phyloP scores from a whole-genome alignment of 53 echinoderm and acorn worm species.

The Patiria pectinifera region DNA sequence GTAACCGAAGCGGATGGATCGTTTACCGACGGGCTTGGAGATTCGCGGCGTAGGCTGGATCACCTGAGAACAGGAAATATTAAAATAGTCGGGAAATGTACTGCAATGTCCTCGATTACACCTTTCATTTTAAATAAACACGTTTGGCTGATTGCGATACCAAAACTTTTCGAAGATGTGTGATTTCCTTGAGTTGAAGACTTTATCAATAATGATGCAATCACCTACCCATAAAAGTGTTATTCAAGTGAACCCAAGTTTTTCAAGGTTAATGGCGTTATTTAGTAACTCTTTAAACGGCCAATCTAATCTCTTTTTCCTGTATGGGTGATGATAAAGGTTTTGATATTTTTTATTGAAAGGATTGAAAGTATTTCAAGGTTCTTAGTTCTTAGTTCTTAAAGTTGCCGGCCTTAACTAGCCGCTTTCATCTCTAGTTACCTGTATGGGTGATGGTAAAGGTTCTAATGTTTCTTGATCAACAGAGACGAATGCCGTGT shows the following conservation, averaged over 20 bases:
- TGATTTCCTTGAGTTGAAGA: no score
- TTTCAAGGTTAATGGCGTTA: no score
- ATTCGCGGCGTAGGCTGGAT: conserved; percentile 57
- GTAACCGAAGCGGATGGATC: conserved; percentile 60
- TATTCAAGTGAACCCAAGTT: no score
- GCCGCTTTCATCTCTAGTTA: conserved; percentile 4
- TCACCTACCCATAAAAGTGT: no score
- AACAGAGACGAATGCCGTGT: conserved; percentile 95
- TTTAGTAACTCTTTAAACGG: no score
- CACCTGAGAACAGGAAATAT: conserved; percentile 8
- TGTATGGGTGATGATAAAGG: conserved; percentile 89
- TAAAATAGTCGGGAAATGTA: not conserved
- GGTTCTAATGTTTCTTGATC: conserved; percentile 94
- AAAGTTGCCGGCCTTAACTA: not conserved
- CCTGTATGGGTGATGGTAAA: conserved; percentile 91
- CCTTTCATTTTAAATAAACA: no score
- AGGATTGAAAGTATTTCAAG: no score
- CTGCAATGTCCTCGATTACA: no score
- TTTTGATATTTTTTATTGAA: not conserved
- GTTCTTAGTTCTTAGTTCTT: no score
- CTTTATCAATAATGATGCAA: no score
- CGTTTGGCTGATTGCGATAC: no score
- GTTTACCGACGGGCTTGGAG: conserved; percentile 43
- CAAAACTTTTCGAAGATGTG: no score
- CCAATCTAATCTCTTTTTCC: not conserved